Percentiles rank a stretch among this genome's conserved stretches.
phyloP scores from a whole-genome alignment of 2,888 invertebrate genomes.

The Trilocha varians region DNA sequence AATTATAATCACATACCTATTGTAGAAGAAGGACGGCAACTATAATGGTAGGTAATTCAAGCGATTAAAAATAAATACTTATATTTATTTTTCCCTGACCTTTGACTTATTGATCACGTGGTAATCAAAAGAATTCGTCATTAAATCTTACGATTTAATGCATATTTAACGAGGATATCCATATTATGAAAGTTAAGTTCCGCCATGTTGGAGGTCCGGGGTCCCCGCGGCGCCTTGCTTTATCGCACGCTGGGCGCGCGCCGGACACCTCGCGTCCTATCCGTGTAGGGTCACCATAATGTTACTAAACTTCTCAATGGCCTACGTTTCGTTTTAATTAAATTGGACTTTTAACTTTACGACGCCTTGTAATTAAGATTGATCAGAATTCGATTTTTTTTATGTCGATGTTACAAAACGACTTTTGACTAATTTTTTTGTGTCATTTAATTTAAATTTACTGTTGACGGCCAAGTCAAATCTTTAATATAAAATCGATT shows the following conservation, averaged over 20 bases:
- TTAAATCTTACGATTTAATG: no score
- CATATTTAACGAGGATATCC: not conserved
- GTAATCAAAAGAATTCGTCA: no score
- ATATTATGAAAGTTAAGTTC: slow-evolving; percentile 11
- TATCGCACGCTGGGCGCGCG: slow-evolving; percentile 67
- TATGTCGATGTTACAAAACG: no score
- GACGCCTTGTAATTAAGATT: not conserved
- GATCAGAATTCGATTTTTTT: not conserved
- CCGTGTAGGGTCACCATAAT: slow-evolving; percentile 33
- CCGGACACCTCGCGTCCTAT: slow-evolving; percentile 52
- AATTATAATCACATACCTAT: no score
- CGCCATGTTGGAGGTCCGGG: slow-evolving; percentile 58
- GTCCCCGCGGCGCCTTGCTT: slow-evolving; percentile 69
- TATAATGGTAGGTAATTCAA: no score
- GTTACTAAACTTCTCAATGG: slow-evolving; percentile 5
- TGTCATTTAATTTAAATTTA: not conserved
- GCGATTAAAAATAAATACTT: no score
- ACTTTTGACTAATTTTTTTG: not conserved
- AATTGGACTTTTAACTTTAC: not conserved
- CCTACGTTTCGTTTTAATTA: slow-evolving; percentile 3
- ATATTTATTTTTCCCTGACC: no score
- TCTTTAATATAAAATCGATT: no score
- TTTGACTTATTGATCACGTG: no score
- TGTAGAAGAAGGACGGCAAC: no score
- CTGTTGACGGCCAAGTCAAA: no score